phyloP scores from a whole-genome alignment of 2,888 invertebrate genomes.

The Ctenicera cuprea region DNA sequence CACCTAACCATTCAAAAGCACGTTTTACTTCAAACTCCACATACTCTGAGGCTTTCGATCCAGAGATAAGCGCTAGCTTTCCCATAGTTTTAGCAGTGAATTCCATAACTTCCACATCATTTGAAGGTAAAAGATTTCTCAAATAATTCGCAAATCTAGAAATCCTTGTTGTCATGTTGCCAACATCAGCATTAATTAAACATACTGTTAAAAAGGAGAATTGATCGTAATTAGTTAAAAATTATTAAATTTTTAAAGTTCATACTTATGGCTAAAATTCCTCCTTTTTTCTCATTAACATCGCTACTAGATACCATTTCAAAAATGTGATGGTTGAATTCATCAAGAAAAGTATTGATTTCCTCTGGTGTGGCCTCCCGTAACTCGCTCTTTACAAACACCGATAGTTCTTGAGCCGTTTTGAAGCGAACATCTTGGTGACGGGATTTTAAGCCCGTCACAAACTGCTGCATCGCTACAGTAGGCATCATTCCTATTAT shows the following conservation, averaged over 20 bases:
- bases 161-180: slow-evolving; percentile 92
- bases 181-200: slow-evolving; percentile 94
- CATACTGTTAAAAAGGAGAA: slow-evolving; percentile 86
- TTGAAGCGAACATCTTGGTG: slow-evolving; percentile 89
- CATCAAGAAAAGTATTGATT: slow-evolving; percentile 92
- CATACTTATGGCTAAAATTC: slow-evolving; percentile 92
- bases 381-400: slow-evolving; percentile 93
- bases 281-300: slow-evolving; percentile 95
- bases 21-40: slow-evolving; percentile 98
- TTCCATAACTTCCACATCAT: slow-evolving; percentile 96
- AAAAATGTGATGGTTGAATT: slow-evolving; percentile 96
- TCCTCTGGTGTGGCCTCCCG: slow-evolving; percentile 94
- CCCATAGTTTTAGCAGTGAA: slow-evolving; percentile 97
- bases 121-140: slow-evolving; percentile 91
- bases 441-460: slow-evolving; percentile 91
- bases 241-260: not conserved
- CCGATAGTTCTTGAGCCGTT: slow-evolving; percentile 91
- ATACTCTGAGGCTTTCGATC: slow-evolving; percentile 96
- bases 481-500: slow-evolving; percentile 72
- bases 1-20: slow-evolving; percentile 96
- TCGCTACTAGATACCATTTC: slow-evolving; percentile 97
- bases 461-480: slow-evolving; percentile 85
- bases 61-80: slow-evolving; percentile 91
- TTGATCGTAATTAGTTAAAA: too few species aligned
- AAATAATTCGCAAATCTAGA: slow-evolving; percentile 95